phyloP scores from a whole-genome alignment of 1,140 invertebrate genomes.

The Formica selysi region DNA sequence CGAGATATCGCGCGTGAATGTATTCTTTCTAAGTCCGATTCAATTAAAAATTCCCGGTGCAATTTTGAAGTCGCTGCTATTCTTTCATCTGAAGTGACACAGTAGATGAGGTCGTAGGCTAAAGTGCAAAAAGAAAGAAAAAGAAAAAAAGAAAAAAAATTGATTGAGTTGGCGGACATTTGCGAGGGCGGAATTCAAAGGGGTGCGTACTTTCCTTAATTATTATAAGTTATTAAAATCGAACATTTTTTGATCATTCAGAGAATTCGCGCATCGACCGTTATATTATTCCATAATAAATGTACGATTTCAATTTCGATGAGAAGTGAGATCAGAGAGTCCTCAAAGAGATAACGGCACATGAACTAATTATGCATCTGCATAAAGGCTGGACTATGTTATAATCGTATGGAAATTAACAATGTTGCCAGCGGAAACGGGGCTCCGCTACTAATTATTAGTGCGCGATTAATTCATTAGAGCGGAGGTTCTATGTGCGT shows the following conservation, averaged over 20 bases:
- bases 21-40: conserved; percentile 44
- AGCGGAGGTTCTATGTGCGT: conserved; percentile 33
- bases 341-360: conserved; percentile 57
- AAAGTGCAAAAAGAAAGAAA: too few species aligned
- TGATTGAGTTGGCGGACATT: too few species aligned
- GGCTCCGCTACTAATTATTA: conserved; percentile 62
- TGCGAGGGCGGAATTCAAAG: background rate
- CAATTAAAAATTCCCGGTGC: conserved; percentile 47
- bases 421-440: conserved; percentile 64
- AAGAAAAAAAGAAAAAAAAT: too few species aligned
- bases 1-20: conserved; percentile 32
- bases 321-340: conserved; percentile 10
- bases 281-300: conserved; percentile 27
- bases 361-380: conserved; percentile 63
- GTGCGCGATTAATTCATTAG: conserved; percentile 69
- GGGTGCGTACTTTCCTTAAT: background rate
- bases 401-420: conserved; percentile 72
- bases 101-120: too few species aligned
- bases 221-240: background rate
- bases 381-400: conserved; percentile 63
- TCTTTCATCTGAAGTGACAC: conserved; percentile 10
- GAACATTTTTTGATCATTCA: background rate
- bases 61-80: conserved; percentile 31
- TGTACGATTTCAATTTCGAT: conserved; percentile 44
- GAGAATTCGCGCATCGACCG: background rate